Evolutionary conservation across 2,797 vertebrate species (phyloP).

Genomic region (Chromobotia macracanthus): DNA sequence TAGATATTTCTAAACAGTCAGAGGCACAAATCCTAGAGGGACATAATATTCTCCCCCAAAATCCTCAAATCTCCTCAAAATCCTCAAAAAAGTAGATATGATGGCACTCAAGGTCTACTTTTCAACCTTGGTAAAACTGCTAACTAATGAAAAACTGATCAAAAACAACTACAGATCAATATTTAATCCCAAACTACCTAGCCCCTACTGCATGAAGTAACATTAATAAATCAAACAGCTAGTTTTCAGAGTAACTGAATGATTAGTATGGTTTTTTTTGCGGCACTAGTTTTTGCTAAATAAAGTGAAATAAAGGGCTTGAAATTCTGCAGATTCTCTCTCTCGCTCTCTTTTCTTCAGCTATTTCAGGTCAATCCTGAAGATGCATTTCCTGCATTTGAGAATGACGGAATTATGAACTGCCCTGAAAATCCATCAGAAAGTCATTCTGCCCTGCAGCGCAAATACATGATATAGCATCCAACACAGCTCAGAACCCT

Average conservation of each 20-base stretch:
- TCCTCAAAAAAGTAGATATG: no score
- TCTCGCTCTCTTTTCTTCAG: neutral
- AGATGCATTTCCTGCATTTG: no score
- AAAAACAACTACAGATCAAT: no score
- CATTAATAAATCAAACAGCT: no score
- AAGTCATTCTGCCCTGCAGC: constrained; percentile 12
- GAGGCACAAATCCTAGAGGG: no score
- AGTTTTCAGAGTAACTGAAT: neutral
- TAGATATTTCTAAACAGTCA: no score
- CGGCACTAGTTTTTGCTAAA: constrained; percentile 11
- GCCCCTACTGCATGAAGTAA: neutral
- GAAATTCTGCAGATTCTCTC: neutral
- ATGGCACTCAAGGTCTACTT: no score
- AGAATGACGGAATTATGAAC: constrained; percentile 42
- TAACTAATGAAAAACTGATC: no score
- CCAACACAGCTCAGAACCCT: neutral
- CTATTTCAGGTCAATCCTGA: constrained; percentile 7
- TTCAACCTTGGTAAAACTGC: no score
- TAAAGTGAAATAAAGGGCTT: constrained; percentile 14
- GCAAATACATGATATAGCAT: constrained; percentile 23
- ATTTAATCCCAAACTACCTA: no score
- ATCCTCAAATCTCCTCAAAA: no score
- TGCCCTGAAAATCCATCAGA: constrained; percentile 37
- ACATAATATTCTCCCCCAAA: no score
- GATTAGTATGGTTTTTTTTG: constrained; percentile 7